A percentile compares a stretch with the other conserved stretches of the same genome.
phyloP scores from a whole-genome alignment of 1,140 invertebrate species.

The Forficula auricularia region DNA sequence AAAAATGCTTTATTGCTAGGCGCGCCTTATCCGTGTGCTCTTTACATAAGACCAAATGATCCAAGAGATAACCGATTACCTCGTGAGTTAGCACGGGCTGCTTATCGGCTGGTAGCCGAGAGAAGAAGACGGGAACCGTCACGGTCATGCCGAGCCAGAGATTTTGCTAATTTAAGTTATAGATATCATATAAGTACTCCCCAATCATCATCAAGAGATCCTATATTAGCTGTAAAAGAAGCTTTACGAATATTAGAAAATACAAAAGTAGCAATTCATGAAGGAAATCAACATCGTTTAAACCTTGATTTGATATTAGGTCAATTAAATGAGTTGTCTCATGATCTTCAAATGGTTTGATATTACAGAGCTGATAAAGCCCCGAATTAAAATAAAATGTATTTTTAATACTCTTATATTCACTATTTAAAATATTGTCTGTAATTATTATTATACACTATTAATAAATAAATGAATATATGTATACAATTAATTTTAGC shows the following conservation, averaged over 20 bases:
- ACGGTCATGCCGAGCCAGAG: not conserved
- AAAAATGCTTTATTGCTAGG: slow-evolving; percentile 49
- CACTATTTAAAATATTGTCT: too few relatives aligned
- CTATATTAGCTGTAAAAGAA: not conserved
- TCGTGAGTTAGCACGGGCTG: slow-evolving; percentile 46
- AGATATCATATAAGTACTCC: not conserved
- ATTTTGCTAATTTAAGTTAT: not conserved
- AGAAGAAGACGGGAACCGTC: slow-evolving; percentile 15
- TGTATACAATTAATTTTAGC: too few relatives aligned
- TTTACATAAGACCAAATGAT: slow-evolving; percentile 59
- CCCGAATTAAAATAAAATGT: too few relatives aligned
- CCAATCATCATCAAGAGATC: not conserved
- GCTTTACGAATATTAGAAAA: not conserved
- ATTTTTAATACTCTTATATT: too few relatives aligned
- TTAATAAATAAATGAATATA: too few relatives aligned
- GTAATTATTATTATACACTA: too few relatives aligned
- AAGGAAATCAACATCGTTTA: too few relatives aligned
- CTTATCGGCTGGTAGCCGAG: slow-evolving; percentile 51
- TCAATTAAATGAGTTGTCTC: not conserved
- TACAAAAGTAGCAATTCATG: not conserved
- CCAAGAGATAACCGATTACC: slow-evolving; percentile 58
- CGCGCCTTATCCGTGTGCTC: slow-evolving; percentile 46
- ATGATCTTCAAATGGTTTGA: not conserved
- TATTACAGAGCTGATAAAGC: too few relatives aligned
- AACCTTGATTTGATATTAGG: not conserved